Conservation (phyloP, 2,888 invertebrate species). For the Microctonus hyperodae region DNA sequence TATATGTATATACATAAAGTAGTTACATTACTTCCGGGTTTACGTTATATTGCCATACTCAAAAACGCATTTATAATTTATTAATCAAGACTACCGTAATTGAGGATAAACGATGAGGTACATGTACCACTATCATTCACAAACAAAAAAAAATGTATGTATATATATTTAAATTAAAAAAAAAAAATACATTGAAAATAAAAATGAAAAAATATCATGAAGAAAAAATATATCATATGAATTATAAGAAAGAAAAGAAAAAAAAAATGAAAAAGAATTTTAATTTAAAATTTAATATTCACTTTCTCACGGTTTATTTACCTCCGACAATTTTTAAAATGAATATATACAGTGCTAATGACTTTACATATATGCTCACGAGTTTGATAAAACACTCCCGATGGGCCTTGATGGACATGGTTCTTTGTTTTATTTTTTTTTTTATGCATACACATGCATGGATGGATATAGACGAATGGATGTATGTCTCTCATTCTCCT, state of each 20-base stretch:
- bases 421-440: background rate
- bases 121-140: constrained; percentile 32
- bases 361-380: constrained; percentile 8
- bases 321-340: background rate
- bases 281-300: constrained; percentile 4
- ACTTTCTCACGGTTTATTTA: constrained; percentile 17
- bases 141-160: background rate
- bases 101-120: constrained; percentile 14
- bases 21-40: constrained; percentile 14
- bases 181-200: background rate
- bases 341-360: constrained; percentile 11
- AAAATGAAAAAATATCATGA: background rate
- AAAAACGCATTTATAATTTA: background rate
- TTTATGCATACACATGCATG: background rate
- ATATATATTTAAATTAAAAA: background rate
- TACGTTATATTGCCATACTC: background rate
- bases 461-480: too few relatives aligned
- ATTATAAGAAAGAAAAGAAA: background rate
- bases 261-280: background rate
- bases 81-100: constrained; percentile 11
- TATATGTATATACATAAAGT: background rate
- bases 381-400: constrained; percentile 5
- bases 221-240: too few relatives aligned
- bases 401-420: constrained; percentile 1
- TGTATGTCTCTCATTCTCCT: background rate